These are phyloP conservation scores for Hucho hucho DNA, from an alignment of 2,113 vertebrate species.

Conservation along the genomic window DNA sequence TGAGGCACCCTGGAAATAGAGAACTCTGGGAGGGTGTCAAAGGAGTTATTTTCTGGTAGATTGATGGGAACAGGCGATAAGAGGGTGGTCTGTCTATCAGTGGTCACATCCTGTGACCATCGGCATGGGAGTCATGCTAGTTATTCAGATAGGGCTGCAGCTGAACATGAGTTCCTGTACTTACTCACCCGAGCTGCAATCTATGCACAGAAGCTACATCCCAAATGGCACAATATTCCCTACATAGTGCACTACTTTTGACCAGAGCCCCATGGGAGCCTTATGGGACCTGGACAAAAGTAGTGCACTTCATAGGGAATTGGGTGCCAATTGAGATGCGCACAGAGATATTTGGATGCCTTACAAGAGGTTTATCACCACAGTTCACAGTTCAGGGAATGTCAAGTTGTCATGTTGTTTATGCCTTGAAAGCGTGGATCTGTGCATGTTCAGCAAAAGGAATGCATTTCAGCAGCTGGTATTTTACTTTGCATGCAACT, in stretches of 20 bases:
- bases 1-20: constrained; percentile 47
- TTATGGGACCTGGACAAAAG: too few species aligned
- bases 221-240: constrained; percentile 21
- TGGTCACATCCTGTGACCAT: constrained; percentile 60
- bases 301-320: too few species aligned
- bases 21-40: constrained; percentile 52
- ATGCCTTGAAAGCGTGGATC: too few species aligned
- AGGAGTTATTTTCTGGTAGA: constrained; percentile 65
- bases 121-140: constrained; percentile 62
- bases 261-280: too few species aligned
- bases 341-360: not conserved
- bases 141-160: constrained; percentile 59
- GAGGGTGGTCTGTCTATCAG: constrained; percentile 54
- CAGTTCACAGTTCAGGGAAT: too few species aligned
- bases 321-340: constrained; percentile 20
- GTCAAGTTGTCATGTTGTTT: too few species aligned
- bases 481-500: too few species aligned
- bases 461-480: too few species aligned
- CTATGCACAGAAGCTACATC: constrained; percentile 52
- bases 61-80: constrained; percentile 68
- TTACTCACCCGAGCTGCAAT: constrained; percentile 51
- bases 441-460: too few species aligned
- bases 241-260: too few species aligned
- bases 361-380: too few species aligned
- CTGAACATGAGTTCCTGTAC: constrained; percentile 55